Evolutionary conservation across 1,140 invertebrate species (phyloP), one percentile per base, ranked within the genome.

Genomic region (Phthorimaea operculella): DNA sequence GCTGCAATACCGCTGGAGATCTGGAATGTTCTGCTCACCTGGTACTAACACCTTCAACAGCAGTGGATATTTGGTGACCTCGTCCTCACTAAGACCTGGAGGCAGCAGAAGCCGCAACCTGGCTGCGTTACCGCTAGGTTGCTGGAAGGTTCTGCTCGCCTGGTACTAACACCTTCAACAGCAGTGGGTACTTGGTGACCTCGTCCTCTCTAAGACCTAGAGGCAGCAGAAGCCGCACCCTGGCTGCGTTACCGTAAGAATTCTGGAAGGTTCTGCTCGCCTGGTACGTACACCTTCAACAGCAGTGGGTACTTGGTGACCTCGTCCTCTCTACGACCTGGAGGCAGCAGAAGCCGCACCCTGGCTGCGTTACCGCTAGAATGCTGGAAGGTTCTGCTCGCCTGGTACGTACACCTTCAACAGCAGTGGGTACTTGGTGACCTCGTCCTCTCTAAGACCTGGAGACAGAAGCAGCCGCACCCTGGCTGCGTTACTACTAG

Each of bases 291-390:
- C 91, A 95, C 92, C 76, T 96, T 93, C 36, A 97, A 87, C 5
- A 97, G 90, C 53, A 96, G 87, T 0, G 96, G 96, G 85, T 98
- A 98, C 50, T 92, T 91, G 0, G 94, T 96, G 52, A 97, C 95
- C 83, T 98, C 94, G 58, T 96, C 93, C 70, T 96, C 94, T 54
- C 94, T 83, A 0, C 96, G 77, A 0, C 93, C 93, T 0, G 94
- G 94, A 6, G 95, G 95, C 10, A 97, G 80, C 62, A 93, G 89
- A 4, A 97, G 86, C 51, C 92, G 87, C 1, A 96, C 93, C 65
- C 93, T 89, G 1, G 92, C 92, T 16, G 80, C 68, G 54, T 85
- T 75, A 0, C 92, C 93, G 14, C 93, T 93, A 1, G 92, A 93
- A 56, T 96, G 91, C 79, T 94, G 92, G 1, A 96, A n/a, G n/a